phyloP scores from a whole-genome alignment of 2,113 vertebrate genomes.

The Camelus bactrianus region DNA sequence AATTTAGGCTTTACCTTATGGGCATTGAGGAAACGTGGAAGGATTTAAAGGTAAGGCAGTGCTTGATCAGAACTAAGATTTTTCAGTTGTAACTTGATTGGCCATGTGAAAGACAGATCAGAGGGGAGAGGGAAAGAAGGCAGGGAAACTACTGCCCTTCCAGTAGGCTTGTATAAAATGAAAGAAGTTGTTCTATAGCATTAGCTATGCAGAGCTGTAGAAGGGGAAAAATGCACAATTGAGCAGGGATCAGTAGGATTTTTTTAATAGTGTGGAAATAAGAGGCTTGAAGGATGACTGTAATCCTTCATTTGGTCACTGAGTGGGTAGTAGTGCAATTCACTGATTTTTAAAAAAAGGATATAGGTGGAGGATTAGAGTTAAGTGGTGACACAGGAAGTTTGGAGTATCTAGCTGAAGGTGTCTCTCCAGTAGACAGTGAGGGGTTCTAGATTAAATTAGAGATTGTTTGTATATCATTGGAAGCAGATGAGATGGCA shows the following conservation, averaged over 20 bases:
- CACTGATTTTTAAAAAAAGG: not conserved
- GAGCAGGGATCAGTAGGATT: not conserved
- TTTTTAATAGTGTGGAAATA: not conserved
- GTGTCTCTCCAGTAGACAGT: not conserved
- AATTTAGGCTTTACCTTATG: not conserved
- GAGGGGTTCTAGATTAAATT: not conserved
- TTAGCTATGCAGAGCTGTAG: not conserved
- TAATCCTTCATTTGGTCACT: not conserved
- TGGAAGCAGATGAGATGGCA: not conserved
- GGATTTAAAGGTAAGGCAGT: not conserved
- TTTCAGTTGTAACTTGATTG: not conserved
- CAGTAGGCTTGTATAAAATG: not conserved
- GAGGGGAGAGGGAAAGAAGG: not conserved
- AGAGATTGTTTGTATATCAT: not conserved
- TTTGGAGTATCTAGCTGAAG: not conserved
- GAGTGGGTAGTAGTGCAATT: not conserved
- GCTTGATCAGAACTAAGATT: slow-evolving; percentile 11
- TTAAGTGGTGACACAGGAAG: not conserved
- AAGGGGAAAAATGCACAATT: not conserved
- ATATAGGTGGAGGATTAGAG: not conserved
- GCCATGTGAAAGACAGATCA: not conserved
- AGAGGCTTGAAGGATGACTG: not conserved
- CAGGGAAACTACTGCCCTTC: not conserved
- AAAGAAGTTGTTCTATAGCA: not conserved
- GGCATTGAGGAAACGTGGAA: not conserved